Percentiles rank a stretch among this genome's conserved stretches.
These are phyloP conservation scores for Volucella inanis DNA, from an alignment of 2,888 invertebrate species.

Conservation along the genomic window DNA sequence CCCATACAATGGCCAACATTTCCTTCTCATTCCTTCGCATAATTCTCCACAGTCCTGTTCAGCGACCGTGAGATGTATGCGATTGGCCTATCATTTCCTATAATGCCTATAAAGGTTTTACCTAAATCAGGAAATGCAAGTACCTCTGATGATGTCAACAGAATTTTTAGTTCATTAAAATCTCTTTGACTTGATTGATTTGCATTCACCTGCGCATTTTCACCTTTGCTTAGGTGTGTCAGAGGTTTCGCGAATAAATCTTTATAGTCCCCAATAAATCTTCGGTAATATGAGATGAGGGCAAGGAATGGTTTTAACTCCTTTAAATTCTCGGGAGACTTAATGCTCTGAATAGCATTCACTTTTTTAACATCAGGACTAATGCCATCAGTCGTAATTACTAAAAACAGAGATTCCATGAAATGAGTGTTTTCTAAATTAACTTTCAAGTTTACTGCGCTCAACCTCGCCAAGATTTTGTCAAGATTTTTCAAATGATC, in stretches of 20 bases:
- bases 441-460: no score
- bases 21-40: no score
- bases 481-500: no score
- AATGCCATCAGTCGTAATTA: conserved; percentile 52
- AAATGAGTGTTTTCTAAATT: conserved; percentile 59
- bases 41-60: no score
- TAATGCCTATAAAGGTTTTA: no score
- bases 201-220: conserved; percentile 18
- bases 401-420: conserved; percentile 62
- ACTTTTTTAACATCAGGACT: conserved; percentile 51
- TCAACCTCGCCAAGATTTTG: no score
- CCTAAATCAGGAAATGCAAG: no score
- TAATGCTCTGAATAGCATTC: conserved; percentile 40
- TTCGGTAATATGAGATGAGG: conserved; percentile 63
- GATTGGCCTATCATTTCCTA: no score
- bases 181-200: conserved; percentile 31
- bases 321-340: conserved; percentile 54
- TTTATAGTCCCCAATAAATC: conserved; percentile 65
- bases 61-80: no score
- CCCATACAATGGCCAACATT: no score
- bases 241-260: conserved; percentile 34
- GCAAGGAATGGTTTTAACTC: conserved; percentile 64
- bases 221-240: conserved; percentile 67
- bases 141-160: no score
- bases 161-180: conserved; percentile 33